Evolutionary conservation across 2,888 invertebrate genomes (phyloP).

Genomic region (Anagyrus pseudococci): DNA sequence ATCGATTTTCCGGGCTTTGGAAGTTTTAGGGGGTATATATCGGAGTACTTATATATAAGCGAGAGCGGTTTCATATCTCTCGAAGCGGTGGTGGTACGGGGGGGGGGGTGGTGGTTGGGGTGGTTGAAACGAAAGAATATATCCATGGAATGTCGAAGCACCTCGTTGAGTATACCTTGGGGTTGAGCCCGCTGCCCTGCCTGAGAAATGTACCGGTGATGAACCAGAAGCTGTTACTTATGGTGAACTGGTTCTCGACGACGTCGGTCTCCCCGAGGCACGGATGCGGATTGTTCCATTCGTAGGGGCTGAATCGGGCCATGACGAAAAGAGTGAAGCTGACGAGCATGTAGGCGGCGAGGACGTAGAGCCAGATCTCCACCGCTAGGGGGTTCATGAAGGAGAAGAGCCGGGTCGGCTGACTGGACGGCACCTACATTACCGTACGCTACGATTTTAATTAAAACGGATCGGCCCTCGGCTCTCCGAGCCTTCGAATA

Average conservation of each 20-base stretch:
- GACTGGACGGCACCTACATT: conserved; percentile 84
- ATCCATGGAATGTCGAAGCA: no score
- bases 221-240: conserved; percentile 93
- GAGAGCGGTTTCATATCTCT: no score
- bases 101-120: not conserved
- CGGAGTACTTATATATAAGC: no score
- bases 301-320: conserved; percentile 96
- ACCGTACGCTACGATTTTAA: conserved; percentile 60
- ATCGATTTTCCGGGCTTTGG: no score
- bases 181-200: conserved; percentile 84
- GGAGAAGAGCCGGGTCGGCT: conserved; percentile 88
- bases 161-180: conserved; percentile 70
- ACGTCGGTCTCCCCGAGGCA: conserved; percentile 84
- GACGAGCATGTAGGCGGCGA: conserved; percentile 93
- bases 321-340: conserved; percentile 94
- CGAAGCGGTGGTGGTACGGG: not conserved
- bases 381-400: conserved; percentile 96
- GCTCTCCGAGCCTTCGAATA: not conserved
- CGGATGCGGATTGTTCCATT: conserved; percentile 86
- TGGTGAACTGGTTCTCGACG: conserved; percentile 94
- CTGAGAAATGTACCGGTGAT: conserved; percentile 88
- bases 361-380: conserved; percentile 95
- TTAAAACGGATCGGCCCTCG: conserved; percentile 55
- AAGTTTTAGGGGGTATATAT: no score
- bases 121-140: not conserved